These are phyloP conservation scores for Ganaspis sp. DNA, from an alignment of 1,140 invertebrate genomes.

Conservation along the genomic window DNA sequence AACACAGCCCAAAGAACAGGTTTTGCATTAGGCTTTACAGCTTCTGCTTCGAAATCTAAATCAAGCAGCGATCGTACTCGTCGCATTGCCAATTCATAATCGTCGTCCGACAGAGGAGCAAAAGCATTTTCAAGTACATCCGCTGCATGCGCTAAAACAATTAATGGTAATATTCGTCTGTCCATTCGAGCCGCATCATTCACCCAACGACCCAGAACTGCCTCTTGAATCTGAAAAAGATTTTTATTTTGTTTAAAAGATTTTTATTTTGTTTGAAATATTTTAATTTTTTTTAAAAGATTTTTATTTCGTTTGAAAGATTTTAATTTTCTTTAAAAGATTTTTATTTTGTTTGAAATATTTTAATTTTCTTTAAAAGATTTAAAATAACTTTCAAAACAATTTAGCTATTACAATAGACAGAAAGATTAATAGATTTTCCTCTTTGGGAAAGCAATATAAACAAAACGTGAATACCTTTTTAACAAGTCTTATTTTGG, in stretches of 20 bases:
- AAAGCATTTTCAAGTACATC: constrained; percentile 99
- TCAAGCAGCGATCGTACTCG: constrained; percentile 96
- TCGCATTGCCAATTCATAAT: constrained; percentile 99
- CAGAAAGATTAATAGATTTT: constrained; percentile 34
- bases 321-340: not conserved
- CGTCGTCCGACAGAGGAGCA: constrained; percentile 97
- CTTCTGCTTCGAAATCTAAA: constrained; percentile 96
- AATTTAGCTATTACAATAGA: constrained; percentile 34
- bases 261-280: not conserved
- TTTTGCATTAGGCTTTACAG: constrained; percentile 89
- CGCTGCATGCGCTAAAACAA: constrained; percentile 97
- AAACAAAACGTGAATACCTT: constrained; percentile 81
- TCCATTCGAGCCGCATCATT: constrained; percentile 99
- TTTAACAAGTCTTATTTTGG: constrained; percentile 98
- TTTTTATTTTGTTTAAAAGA: not conserved
- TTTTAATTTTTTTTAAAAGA: not conserved
- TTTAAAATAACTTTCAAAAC: too few relatives aligned
- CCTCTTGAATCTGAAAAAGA: constrained; percentile 92
- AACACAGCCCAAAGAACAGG: constrained; percentile 99
- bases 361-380: not conserved
- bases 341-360: not conserved
- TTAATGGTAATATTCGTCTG: constrained; percentile 92
- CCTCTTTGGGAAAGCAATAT: not conserved
- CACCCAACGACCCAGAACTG: constrained; percentile 96
- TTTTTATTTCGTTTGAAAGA: not conserved